phyloP scores from a whole-genome alignment of 2,797 vertebrate genomes.

The Lacerta viridis region DNA sequence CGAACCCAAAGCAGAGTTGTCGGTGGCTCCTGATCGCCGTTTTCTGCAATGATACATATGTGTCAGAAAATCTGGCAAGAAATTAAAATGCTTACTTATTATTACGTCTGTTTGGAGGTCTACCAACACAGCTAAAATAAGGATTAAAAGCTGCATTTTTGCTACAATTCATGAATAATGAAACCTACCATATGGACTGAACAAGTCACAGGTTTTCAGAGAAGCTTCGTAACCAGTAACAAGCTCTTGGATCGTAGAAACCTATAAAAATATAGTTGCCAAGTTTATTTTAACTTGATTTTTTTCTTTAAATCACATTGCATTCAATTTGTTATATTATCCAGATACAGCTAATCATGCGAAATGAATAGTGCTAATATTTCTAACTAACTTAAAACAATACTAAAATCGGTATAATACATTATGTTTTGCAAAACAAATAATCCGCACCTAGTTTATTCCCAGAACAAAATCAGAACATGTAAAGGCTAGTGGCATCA shows the following conservation, averaged over 20 bases:
- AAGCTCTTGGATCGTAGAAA: slow-evolving; percentile 84
- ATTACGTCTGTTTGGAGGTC: neutral
- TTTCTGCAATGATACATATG: slow-evolving; percentile 77
- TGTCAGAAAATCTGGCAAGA: slow-evolving; percentile 43
- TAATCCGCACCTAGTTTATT: neutral
- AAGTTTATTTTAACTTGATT: slow-evolving; percentile 8
- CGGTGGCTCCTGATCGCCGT: slow-evolving; percentile 81
- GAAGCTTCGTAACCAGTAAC: slow-evolving; percentile 84
- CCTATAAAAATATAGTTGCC: slow-evolving; percentile 63
- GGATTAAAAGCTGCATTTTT: neutral
- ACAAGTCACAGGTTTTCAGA: slow-evolving; percentile 82
- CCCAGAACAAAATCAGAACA: neutral
- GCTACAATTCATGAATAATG: slow-evolving; percentile 33
- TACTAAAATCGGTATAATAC: neutral
- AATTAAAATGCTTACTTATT: neutral
- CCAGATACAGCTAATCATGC: neutral
- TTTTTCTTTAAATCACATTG: neutral
- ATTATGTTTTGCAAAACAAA: neutral
- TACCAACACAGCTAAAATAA: neutral
- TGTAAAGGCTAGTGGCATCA: neutral
- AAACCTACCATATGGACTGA: slow-evolving; percentile 80
- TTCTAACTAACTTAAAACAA: neutral
- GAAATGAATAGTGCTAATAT: neutral
- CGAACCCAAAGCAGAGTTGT: slow-evolving; percentile 85
- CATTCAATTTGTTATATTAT: neutral